These are phyloP conservation scores for Myotis davidii DNA, from an alignment of 2,113 vertebrate species.

Conservation along the genomic window DNA sequence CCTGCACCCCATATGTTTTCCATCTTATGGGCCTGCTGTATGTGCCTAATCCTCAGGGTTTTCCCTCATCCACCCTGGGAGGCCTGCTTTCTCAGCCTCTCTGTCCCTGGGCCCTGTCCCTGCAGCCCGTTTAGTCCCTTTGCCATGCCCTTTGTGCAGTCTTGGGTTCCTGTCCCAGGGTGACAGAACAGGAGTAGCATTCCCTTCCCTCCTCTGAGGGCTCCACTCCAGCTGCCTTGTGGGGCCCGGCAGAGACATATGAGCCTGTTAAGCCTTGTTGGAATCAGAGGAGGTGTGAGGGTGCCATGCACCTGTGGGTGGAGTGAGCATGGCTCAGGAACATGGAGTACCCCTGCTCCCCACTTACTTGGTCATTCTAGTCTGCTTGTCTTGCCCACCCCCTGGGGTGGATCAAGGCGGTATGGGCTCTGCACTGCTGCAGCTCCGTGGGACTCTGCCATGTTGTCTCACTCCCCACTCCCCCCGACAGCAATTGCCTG, in stretches of 20 bases:
- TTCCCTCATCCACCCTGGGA: neutral
- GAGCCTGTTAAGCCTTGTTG: neutral
- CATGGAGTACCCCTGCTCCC: neutral
- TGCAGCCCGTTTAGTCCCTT: neutral
- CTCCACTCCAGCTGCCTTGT: neutral
- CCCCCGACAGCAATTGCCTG: conserved; percentile 95
- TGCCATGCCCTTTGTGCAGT: neutral
- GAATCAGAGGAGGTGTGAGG: neutral
- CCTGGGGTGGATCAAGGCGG: neutral
- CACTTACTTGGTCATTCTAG: neutral
- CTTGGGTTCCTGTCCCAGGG: neutral
- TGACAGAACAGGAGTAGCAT: neutral
- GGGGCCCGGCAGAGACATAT: neutral
- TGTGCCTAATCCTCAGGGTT: neutral
- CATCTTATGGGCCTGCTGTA: neutral
- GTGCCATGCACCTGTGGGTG: neutral
- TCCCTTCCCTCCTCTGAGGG: neutral
- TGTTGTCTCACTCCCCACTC: rapidly evolving
- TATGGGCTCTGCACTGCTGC: neutral
- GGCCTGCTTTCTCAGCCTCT: neutral
- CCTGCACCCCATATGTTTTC: neutral
- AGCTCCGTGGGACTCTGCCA: rapidly evolving
- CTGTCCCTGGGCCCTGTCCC: neutral
- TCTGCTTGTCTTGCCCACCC: neutral
- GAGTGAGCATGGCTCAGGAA: neutral